Conservation (phyloP, 1,140 invertebrate species). For the Triops longicaudatus region DNA sequence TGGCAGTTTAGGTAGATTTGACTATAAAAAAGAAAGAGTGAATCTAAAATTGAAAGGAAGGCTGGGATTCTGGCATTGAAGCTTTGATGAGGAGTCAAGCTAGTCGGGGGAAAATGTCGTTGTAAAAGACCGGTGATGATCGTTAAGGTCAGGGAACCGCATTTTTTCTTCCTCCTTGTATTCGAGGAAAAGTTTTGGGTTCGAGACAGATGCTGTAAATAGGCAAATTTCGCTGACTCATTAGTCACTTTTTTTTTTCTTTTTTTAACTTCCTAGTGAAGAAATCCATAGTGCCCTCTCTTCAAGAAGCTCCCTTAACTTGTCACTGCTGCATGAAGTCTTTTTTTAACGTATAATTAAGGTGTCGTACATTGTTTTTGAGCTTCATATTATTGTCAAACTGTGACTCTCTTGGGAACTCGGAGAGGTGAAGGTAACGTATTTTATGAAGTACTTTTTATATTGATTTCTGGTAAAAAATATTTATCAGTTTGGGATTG, state of each 20-base stretch:
- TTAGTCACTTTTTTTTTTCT: not conserved
- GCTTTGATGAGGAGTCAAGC: not conserved
- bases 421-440: too few species aligned
- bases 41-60: too few species aligned
- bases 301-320: not conserved
- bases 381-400: not conserved
- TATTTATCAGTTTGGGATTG: not conserved
- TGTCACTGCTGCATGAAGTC: not conserved
- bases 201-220: not conserved
- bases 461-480: not conserved
- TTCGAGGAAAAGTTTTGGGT: too few species aligned
- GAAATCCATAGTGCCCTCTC: not conserved
- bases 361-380: not conserved
- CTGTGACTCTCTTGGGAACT: too few species aligned
- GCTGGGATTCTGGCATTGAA: not conserved
- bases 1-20: too few species aligned
- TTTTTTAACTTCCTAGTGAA: not conserved
- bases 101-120: not conserved
- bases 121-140: not conserved
- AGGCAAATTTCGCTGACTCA: not conserved
- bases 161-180: not conserved
- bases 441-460: not conserved
- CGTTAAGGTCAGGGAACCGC: slow-evolving; percentile 9
- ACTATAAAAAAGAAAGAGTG: too few species aligned
- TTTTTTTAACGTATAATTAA: not conserved